Evolutionary conservation across 2,797 vertebrate genomes (phyloP).

Genomic region (Acrossocheilus fasciatus): DNA sequence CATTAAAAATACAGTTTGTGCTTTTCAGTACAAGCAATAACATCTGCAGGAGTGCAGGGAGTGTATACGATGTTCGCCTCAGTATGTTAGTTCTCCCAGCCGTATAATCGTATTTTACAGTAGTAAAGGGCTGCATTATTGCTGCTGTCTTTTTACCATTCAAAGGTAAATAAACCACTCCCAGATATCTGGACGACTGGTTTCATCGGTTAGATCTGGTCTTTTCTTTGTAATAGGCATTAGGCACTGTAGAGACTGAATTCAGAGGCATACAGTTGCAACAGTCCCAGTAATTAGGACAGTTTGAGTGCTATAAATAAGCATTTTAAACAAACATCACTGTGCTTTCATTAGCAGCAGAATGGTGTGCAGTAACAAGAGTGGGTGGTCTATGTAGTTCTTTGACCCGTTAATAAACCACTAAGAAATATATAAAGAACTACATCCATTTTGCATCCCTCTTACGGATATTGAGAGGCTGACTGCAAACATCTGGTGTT

Average conservation of each 20-base stretch:
- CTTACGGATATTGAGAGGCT: neutral
- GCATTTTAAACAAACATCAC: neutral
- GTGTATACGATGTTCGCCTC: conserved; percentile 39
- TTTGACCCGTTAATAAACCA: neutral
- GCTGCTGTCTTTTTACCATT: conserved; percentile 25
- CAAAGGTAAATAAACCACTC: conserved; percentile 10
- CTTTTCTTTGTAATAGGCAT: neutral
- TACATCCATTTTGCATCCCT: neutral
- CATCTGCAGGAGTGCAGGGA: conserved; percentile 19
- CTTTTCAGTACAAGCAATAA: conserved; percentile 30
- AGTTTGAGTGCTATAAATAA: neutral
- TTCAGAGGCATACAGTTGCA: too few species aligned
- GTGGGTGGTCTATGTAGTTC: neutral
- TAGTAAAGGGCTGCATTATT: conserved; percentile 1
- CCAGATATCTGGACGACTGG: neutral
- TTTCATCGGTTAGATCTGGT: neutral
- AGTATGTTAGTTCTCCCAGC: conserved; percentile 37
- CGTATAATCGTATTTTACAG: conserved; percentile 44
- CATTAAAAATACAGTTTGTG: conserved; percentile 51
- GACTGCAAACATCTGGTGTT: neutral
- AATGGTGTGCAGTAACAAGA: neutral
- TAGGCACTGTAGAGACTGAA: neutral
- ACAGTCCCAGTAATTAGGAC: neutral
- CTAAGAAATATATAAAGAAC: neutral
- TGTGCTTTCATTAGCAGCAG: neutral